Conservation (phyloP, 2,113 vertebrate species). For the Cyprichromis sp. region DNA sequence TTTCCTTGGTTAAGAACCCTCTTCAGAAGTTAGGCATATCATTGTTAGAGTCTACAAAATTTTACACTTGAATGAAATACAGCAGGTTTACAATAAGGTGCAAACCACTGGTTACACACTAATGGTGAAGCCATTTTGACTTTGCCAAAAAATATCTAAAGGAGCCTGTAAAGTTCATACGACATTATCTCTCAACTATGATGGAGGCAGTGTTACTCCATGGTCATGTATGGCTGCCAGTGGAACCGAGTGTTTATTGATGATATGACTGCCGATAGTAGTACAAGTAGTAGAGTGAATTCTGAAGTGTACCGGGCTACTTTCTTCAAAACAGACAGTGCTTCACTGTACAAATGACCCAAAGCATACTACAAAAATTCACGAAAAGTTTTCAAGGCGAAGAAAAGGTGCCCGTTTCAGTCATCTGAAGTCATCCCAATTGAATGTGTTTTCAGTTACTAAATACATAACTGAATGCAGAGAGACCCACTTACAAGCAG, state of each 20-base stretch:
- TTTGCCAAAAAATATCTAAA: background rate
- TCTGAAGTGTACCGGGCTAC: background rate
- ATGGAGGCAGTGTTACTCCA: background rate
- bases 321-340: background rate
- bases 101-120: background rate
- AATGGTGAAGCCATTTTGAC: background rate
- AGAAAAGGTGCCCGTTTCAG: background rate
- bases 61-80: background rate
- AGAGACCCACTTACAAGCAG: background rate
- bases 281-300: background rate
- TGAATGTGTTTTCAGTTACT: background rate
- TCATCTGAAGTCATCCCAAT: background rate
- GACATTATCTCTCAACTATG: background rate
- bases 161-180: background rate
- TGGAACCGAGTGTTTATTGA: background rate
- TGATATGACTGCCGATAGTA: background rate
- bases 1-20: background rate
- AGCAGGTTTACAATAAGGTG: background rate
- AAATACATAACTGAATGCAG: background rate
- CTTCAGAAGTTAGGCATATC: background rate
- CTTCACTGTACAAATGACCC: background rate
- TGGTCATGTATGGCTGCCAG: background rate
- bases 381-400: background rate
- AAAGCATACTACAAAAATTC: background rate
- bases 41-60: background rate